These are phyloP conservation scores for Phalacrocorax aristotelis DNA, from an alignment of 2,113 vertebrate genomes.

Conservation along the genomic window DNA sequence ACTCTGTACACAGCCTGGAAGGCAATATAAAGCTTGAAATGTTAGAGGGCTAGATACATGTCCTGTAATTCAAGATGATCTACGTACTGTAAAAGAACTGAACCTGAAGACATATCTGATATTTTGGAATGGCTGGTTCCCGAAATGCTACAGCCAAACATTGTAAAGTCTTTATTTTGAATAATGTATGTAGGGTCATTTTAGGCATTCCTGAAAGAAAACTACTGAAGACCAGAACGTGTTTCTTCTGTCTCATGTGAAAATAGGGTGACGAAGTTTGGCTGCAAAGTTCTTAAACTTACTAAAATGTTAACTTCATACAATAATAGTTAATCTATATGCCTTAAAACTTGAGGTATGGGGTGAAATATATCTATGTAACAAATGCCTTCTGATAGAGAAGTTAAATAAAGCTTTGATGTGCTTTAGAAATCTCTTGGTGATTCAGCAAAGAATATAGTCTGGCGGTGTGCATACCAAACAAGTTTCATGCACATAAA, in stretches of 20 bases:
- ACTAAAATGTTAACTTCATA: not conserved
- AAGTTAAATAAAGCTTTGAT: not conserved
- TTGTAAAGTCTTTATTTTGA: constrained; percentile 14
- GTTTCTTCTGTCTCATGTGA: not conserved
- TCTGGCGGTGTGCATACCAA: not conserved
- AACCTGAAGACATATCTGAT: not conserved
- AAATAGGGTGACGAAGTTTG: not conserved
- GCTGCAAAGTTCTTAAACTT: not conserved
- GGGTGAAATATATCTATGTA: not conserved
- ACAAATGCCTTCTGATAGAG: constrained; percentile 7
- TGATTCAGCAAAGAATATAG: not conserved
- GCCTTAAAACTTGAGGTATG: not conserved
- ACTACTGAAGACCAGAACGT: not conserved
- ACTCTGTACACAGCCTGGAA: not conserved
- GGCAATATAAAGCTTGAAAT: constrained; percentile 25
- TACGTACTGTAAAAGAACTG: not conserved
- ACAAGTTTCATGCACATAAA: not conserved
- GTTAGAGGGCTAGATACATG: not conserved
- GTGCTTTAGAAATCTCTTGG: not conserved
- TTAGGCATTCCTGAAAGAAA: not conserved
- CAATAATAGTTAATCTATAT: not conserved
- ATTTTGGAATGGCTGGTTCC: not conserved
- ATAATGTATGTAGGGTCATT: not conserved
- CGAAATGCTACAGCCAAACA: constrained; percentile 1
- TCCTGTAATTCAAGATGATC: constrained; percentile 27